Percentiles rank a stretch among this genome's conserved stretches.
Evolutionary conservation across 2,888 invertebrate species (phyloP).

Genomic region (Omphaloscelis lunosa): DNA sequence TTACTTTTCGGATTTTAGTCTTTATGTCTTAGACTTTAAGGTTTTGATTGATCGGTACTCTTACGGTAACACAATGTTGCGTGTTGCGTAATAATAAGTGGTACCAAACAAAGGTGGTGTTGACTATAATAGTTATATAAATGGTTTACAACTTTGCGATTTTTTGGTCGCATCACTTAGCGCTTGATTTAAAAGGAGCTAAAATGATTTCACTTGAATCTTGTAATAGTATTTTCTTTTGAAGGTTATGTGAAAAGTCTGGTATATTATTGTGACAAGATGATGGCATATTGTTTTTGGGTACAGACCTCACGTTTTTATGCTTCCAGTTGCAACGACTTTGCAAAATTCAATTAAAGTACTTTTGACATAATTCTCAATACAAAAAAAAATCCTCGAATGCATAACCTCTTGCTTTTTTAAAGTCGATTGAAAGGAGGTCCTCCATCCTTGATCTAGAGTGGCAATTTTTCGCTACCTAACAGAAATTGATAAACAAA

Average conservation of each 20-base stretch:
- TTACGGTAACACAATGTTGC: conserved; percentile 27
- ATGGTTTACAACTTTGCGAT: conserved; percentile 31
- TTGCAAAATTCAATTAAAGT: not conserved
- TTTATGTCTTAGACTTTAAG: conserved; percentile 13
- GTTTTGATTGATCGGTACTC: conserved; percentile 8
- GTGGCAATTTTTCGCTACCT: no score
- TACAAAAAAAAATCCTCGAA: not conserved
- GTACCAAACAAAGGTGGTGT: conserved; percentile 21
- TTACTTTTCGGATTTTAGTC: conserved; percentile 12
- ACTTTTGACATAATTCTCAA: not conserved
- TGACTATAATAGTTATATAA: conserved; percentile 37
- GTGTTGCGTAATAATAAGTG: conserved; percentile 32
- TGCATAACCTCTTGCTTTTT: not conserved
- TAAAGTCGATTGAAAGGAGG: no score
- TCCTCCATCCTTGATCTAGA: not conserved
- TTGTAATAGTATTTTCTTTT: not conserved
- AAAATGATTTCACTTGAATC: conserved; percentile 9
- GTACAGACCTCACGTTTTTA: not conserved
- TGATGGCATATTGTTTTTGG: not conserved
- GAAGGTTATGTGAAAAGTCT: not conserved
- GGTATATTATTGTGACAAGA: not conserved
- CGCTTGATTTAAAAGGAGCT: conserved; percentile 13
- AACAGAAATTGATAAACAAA: not conserved
- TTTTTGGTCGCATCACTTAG: conserved; percentile 26
- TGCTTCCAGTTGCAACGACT: no score